These are phyloP conservation scores for Hemibagrus wyckioides DNA, from an alignment of 2,113 vertebrate species.

Conservation along the genomic window DNA sequence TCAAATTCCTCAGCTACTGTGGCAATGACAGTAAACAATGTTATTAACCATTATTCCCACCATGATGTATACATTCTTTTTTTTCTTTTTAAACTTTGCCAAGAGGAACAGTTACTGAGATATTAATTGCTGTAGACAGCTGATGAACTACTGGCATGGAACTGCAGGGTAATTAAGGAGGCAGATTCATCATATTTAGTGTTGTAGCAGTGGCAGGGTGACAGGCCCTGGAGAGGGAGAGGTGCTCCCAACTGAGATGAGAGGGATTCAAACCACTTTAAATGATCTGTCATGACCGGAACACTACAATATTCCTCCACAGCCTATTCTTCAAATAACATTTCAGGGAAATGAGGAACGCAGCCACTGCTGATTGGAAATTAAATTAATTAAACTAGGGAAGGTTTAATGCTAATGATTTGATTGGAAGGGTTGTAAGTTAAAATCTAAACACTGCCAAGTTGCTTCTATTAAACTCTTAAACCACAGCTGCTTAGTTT, in stretches of 20 bases:
- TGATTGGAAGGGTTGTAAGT: not conserved
- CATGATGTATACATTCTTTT: slow-evolving; percentile 63
- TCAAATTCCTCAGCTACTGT: slow-evolving; percentile 18
- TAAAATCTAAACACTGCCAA: not conserved
- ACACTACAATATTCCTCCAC: slow-evolving; percentile 7
- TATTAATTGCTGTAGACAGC: slow-evolving; percentile 83
- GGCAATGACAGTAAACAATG: slow-evolving; percentile 39
- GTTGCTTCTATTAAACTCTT: not conserved
- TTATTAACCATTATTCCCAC: slow-evolving; percentile 68
- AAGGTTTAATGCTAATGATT: not conserved
- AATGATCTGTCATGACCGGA: slow-evolving; percentile 11
- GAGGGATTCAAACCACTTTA: slow-evolving; percentile 22
- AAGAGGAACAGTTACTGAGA: slow-evolving; percentile 73
- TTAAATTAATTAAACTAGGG: not conserved
- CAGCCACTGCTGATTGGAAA: not conserved
- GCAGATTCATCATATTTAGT: slow-evolving; percentile 83
- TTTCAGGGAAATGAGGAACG: not conserved
- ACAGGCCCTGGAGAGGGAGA: slow-evolving; percentile 52
- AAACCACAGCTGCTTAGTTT: not conserved
- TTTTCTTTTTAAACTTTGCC: slow-evolving; percentile 70
- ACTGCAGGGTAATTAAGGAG: slow-evolving; percentile 76
- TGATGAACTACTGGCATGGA: slow-evolving; percentile 80
- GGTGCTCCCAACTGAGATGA: slow-evolving; percentile 39
- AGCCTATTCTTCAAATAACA: not conserved
- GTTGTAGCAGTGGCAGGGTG: slow-evolving; percentile 73